Percentiles rank a stretch among this genome's conserved stretches.
Evolutionary conservation across 1,140 invertebrate genomes (phyloP).

Genomic region (Trichoplusia ni): DNA sequence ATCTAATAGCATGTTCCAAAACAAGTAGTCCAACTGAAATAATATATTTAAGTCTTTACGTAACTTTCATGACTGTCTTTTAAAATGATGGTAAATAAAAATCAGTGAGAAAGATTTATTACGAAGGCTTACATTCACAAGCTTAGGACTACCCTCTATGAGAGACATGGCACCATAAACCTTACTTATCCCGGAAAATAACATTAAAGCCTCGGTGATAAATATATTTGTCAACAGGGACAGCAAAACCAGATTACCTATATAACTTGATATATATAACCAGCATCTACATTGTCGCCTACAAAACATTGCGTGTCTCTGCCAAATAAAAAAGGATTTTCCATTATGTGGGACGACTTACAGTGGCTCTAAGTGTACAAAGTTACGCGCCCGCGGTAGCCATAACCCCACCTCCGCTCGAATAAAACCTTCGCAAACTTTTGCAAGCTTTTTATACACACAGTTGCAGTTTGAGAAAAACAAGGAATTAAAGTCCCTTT

Average conservation of each 20-base stretch:
- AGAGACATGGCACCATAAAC: conserved; percentile 6
- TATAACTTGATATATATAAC: conserved; percentile 22
- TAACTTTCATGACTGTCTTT: too few relatives aligned
- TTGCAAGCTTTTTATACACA: conserved; percentile 45
- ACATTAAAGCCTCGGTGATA: conserved; percentile 14
- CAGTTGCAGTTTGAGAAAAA: conserved; percentile 42
- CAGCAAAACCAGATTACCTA: conserved; percentile 21
- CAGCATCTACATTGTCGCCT: conserved; percentile 26
- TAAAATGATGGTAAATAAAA: conserved; percentile 11
- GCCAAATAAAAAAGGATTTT: conserved; percentile 57
- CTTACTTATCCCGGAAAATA: conserved; percentile 14
- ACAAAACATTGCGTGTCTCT: conserved; percentile 51
- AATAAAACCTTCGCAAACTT: conserved; percentile 55
- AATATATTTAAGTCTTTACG: too few relatives aligned
- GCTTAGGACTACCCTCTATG: not conserved
- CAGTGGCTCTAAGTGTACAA: conserved; percentile 52
- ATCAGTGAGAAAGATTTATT: not conserved
- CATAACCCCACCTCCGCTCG: conserved; percentile 40
- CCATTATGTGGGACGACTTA: conserved; percentile 60
- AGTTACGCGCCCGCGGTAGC: conserved; percentile 51
- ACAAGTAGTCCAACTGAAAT: too few relatives aligned
- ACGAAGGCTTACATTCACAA: not conserved
- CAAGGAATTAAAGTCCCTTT: conserved; percentile 39
- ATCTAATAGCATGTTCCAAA: too few relatives aligned
- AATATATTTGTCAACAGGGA: conserved; percentile 23